Conservation (phyloP, 2,888 invertebrate species). For the Pycnomerus fuliginosus region DNA sequence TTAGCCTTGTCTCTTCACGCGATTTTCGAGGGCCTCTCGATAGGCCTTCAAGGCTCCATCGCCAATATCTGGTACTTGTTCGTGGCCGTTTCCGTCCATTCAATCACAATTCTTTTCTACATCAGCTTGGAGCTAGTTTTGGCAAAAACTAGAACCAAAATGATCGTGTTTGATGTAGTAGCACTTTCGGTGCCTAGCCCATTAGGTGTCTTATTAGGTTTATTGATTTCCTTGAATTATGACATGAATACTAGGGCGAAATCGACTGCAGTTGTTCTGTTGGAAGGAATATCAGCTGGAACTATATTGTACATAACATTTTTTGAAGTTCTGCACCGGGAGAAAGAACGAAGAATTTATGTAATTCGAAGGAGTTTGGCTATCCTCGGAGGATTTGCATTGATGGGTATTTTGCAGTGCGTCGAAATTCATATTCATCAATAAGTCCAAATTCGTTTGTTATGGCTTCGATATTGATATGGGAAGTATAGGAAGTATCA, state of each 20-base stretch:
- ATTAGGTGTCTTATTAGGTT: conserved; percentile 54
- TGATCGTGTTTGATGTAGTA: conserved; percentile 52
- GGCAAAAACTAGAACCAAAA: conserved; percentile 48
- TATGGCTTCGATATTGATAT: no score
- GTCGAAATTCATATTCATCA: conserved; percentile 29
- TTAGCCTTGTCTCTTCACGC: conserved; percentile 58
- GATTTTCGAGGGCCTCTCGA: conserved; percentile 58
- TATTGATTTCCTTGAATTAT: conserved; percentile 50
- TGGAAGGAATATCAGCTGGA: conserved; percentile 56
- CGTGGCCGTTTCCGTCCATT: conserved; percentile 56
- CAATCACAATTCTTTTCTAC: conserved; percentile 57
- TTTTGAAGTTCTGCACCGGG: conserved; percentile 55
- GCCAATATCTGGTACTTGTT: conserved; percentile 57
- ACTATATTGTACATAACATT: conserved; percentile 57
- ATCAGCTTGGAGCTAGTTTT: conserved; percentile 57
- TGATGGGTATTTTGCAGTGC: conserved; percentile 48
- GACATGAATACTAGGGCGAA: conserved; percentile 47
- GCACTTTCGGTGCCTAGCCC: conserved; percentile 56
- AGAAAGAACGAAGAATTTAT: conserved; percentile 48
- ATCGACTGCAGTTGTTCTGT: conserved; percentile 48
- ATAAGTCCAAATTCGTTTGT: no score
- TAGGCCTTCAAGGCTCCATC: conserved; percentile 53
- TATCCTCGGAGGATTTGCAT: conserved; percentile 48
- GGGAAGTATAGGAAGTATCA: no score
- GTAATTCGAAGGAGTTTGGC: conserved; percentile 46